Evolutionary conservation across 1,140 invertebrate species (phyloP).

Genomic region (Leptinotarsa lineolata): DNA sequence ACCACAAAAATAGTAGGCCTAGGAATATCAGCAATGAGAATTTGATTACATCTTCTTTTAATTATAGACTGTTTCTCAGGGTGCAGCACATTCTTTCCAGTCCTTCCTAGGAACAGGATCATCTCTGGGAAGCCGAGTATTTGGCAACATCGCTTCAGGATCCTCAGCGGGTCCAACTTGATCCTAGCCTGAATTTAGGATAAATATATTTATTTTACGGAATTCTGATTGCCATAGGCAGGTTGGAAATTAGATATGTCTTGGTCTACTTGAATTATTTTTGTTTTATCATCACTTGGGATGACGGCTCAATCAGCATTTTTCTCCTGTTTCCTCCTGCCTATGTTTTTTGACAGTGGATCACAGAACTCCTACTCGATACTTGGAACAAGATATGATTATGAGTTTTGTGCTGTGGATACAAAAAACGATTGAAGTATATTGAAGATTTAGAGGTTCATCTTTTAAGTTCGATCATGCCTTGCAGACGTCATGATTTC

Average conservation of each 20-base stretch:
- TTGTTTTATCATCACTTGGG: no score
- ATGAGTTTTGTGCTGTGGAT: no score
- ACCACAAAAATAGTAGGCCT: not conserved
- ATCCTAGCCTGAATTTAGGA: slow-evolving; percentile 6
- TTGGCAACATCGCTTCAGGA: slow-evolving; percentile 31
- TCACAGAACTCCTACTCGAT: no score
- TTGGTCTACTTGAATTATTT: no score
- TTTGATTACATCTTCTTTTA: slow-evolving; percentile 12
- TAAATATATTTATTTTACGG: not conserved
- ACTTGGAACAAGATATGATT: no score
- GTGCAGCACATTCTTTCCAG: slow-evolving; percentile 48
- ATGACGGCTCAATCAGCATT: no score
- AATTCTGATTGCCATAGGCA: not conserved
- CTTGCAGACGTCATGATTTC: no score
- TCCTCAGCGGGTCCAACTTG: slow-evolving; percentile 40
- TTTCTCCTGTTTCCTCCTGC: no score
- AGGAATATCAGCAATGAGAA: not conserved
- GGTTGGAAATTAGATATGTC: not conserved
- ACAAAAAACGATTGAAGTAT: no score
- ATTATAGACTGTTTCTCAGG: slow-evolving; percentile 44
- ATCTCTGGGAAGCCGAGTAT: slow-evolving; percentile 35
- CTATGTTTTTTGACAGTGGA: no score
- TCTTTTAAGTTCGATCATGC: no score
- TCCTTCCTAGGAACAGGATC: slow-evolving; percentile 48
- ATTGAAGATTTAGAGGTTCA: no score